A percentile compares a stretch with the other conserved stretches of the same genome.
These are phyloP conservation scores for Uria aalge DNA, from an alignment of 2,113 vertebrate genomes.

Conservation along the genomic window DNA sequence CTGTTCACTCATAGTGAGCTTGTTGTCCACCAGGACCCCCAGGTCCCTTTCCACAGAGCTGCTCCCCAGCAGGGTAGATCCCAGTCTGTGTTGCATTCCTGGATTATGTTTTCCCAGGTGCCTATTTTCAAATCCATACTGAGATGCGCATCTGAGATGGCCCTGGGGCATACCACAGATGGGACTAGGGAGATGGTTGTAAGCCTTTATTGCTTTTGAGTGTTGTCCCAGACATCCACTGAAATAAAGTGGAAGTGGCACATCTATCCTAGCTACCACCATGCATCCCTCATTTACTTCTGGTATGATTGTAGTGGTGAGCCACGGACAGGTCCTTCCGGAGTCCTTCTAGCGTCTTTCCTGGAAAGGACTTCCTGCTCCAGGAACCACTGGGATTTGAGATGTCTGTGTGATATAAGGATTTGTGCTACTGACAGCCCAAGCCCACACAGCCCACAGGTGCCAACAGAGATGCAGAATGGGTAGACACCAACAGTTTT, in stretches of 20 bases:
- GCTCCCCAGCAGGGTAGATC: not conserved
- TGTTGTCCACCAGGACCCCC: not conserved
- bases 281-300: not conserved
- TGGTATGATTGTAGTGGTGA: not conserved
- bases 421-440: not conserved
- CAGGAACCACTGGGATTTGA: not conserved
- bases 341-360: not conserved
- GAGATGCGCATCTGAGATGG: not conserved
- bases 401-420: not conserved
- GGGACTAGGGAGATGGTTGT: not conserved
- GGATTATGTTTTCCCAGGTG: not conserved
- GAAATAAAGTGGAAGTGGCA: not conserved
- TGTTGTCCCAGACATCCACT: not conserved
- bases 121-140: not conserved
- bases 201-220: not conserved
- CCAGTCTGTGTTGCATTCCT: not conserved
- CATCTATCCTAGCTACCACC: not conserved
- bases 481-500: not conserved
- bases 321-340: fast-evolving
- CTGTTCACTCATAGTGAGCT: not conserved
- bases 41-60: not conserved
- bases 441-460: not conserved
- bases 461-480: not conserved
- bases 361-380: not conserved
- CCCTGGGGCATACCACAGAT: not conserved